Conservation (phyloP, 1,140 invertebrate genomes). For the Zaprionus inermis region DNA sequence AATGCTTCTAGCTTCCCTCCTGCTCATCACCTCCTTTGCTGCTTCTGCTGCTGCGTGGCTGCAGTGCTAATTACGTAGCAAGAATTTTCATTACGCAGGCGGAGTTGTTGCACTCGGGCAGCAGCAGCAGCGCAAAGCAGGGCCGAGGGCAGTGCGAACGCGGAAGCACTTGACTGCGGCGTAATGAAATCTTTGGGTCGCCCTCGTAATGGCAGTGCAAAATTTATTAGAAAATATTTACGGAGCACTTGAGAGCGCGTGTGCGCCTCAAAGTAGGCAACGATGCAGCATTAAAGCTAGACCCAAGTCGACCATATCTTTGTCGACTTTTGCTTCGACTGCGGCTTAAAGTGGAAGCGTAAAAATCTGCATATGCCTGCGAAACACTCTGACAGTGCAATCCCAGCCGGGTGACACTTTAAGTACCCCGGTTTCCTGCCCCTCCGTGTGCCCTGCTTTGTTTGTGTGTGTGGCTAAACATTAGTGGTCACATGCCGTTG, state of each 20-base stretch:
- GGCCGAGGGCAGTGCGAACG: background rate
- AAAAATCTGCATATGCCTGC: constrained; percentile 41
- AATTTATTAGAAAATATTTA: constrained; percentile 75
- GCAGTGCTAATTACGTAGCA: constrained; percentile 58
- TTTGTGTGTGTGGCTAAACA: constrained; percentile 67
- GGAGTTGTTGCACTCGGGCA: constrained; percentile 3
- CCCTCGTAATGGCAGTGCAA: constrained; percentile 37
- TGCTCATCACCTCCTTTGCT: background rate
- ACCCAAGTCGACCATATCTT: too few species aligned
- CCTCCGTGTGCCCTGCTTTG: constrained; percentile 7
- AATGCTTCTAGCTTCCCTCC: constrained; percentile 7
- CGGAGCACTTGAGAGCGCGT: constrained; percentile 62
- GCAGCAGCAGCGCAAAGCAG: background rate
- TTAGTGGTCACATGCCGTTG: constrained; percentile 66
- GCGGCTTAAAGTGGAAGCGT: background rate
- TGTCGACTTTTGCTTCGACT: background rate
- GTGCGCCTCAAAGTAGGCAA: constrained; percentile 50
- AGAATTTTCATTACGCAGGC: constrained; percentile 57
- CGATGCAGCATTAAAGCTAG: constrained; percentile 35
- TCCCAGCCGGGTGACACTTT: constrained; percentile 45
- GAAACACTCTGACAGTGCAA: constrained; percentile 64
- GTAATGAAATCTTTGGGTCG: constrained; percentile 60
- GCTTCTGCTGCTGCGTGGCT: constrained; percentile 4
- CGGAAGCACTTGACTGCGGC: constrained; percentile 42
- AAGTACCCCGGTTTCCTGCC: constrained; percentile 1